These are phyloP conservation scores for Cephus cinctus DNA, from an alignment of 1,140 invertebrate genomes.

Conservation along the genomic window DNA sequence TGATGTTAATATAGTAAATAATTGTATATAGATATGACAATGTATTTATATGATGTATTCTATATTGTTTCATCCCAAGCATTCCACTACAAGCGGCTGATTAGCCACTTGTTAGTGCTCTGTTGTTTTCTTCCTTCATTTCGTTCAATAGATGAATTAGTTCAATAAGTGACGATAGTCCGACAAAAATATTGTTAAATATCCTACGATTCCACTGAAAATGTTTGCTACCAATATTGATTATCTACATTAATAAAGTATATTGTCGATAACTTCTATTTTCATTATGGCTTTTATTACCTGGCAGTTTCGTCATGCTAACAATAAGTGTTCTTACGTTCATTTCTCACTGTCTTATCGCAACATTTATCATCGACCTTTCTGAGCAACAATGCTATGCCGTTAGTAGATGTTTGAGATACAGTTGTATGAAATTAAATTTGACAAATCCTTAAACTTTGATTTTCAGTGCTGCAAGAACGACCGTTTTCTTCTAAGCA, in stretches of 20 bases:
- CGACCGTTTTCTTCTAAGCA: no score
- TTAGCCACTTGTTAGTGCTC: constrained; percentile 34
- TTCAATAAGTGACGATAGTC: constrained; percentile 20
- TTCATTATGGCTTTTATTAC: constrained; percentile 9
- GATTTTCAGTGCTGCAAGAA: no score
- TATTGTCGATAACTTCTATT: constrained; percentile 22
- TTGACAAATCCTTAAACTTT: no score
- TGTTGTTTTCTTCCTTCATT: constrained; percentile 26
- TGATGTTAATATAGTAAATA: constrained; percentile 40
- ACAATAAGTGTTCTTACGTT: no score
- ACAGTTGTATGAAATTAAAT: no score
- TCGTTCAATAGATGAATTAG: constrained; percentile 13
- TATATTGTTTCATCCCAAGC: constrained; percentile 33
- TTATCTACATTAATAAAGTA: constrained; percentile 35
- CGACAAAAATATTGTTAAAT: no score
- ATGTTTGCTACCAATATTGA: constrained; percentile 30
- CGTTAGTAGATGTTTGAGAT: no score
- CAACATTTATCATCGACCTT: no score
- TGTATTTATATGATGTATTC: constrained; percentile 25
- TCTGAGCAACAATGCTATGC: no score
- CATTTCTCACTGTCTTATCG: no score
- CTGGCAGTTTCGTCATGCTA: no score
- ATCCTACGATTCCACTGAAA: constrained; percentile 24
- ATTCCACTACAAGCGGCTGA: constrained; percentile 39
- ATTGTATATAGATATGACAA: constrained; percentile 47